Conservation (phyloP, 2,797 vertebrate species). For the Discoglossus pictus region DNA sequence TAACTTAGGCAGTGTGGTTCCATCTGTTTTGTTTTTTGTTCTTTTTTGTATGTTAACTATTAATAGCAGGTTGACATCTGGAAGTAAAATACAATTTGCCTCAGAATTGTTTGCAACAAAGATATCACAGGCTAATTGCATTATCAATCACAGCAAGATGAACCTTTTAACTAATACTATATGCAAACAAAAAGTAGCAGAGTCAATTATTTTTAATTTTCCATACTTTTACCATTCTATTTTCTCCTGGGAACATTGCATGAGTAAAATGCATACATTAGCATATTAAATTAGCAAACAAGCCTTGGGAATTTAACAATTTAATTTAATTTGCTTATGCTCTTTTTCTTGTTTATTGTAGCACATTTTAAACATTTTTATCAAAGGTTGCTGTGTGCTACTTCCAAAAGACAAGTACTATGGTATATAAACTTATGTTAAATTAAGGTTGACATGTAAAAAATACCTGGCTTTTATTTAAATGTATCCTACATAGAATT, state of each 20-base stretch:
- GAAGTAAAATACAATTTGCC: constrained; percentile 43
- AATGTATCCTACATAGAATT: too few species aligned
- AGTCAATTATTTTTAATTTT: constrained; percentile 41
- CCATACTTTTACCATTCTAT: constrained; percentile 17
- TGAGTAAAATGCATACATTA: constrained; percentile 37
- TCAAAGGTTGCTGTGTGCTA: neutral
- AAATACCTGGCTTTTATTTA: too few species aligned
- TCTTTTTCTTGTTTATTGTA: constrained; percentile 30
- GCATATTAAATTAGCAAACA: constrained; percentile 44
- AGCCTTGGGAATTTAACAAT: constrained; percentile 24
- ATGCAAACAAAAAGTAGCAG: constrained; percentile 15
- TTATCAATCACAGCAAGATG: constrained; percentile 46
- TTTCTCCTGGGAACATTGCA: constrained; percentile 15
- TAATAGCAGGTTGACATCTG: constrained; percentile 48
- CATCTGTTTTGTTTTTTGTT: constrained; percentile 38
- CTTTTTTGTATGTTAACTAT: constrained; percentile 45
- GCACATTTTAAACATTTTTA: constrained; percentile 13
- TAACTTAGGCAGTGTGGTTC: constrained; percentile 40
- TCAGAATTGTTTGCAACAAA: constrained; percentile 44
- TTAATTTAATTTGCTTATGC: constrained; percentile 28
- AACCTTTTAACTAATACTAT: constrained; percentile 39
- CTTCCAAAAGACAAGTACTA: constrained; percentile 10
- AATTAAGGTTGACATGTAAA: too few species aligned
- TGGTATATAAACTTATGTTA: too few species aligned
- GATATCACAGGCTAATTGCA: constrained; percentile 47